Base-by-base conservation (phyloP, 2,797 vertebrate species). In the Clarias fuscus region DNA sequence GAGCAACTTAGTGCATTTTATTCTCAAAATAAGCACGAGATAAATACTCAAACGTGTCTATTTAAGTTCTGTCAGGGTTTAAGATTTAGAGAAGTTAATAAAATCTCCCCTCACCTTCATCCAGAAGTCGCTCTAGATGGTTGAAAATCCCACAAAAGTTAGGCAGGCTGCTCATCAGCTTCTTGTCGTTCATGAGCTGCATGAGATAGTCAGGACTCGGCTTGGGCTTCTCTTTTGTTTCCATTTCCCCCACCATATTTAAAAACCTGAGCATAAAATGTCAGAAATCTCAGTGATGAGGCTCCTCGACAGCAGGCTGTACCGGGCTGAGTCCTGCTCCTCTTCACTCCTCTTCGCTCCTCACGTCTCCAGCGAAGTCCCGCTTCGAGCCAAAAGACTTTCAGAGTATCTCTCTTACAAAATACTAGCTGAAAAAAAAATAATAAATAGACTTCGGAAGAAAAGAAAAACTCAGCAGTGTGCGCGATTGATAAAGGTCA, bases 171-270 rank as follows among this genome's bases (percentile, higher is more conserved):
- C 97, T 98, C 97, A 98, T 99, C 92, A 99, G 96, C 93, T 99
- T 99, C 94, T 97, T 94, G 93, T 99, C 97, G 96, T 98, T 99
- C 97, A 99, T 99, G 88, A 99, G 95, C 96, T 99, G 98, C 97
- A 99, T 99, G 90, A 98, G 95, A 92, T 99, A 99, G 95, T 99
- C 98, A 87, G 97, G 98, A 93, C 95, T 99, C 94, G 98, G 97
- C 95, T 98, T 99, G 91, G 98, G 98, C 94, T 98, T 96, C 94
- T 98, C 97, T 96, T 98, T 98, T 93, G 97, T 95, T 96, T 99
- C 98, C 94, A 97, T 98, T 96, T 98, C 96, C 91, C 96, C 96
- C 76, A 96, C 96, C 96, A 96, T 96, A 92, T 93, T 91, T 92
- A 78, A 87, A 85, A 90, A 56, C 27, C 84, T 30, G 65, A 70